Evolutionary conservation across 2,113 vertebrate species (phyloP).

Genomic region (Psittacula cyanocephala): DNA sequence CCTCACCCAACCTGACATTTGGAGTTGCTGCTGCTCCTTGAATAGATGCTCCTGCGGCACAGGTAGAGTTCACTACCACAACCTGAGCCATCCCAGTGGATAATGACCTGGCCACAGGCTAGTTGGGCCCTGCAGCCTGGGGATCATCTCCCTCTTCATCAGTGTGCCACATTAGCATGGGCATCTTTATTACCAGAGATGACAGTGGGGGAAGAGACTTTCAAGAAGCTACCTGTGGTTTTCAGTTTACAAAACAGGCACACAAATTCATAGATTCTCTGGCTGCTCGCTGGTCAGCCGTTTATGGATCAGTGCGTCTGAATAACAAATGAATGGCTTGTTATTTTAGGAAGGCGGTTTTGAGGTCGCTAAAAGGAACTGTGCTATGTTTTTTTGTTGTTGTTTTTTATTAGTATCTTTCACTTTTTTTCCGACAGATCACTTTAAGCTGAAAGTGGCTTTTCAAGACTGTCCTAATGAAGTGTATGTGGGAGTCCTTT

Average conservation of each 20-base stretch:
- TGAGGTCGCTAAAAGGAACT: slow-evolving; percentile 30
- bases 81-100: neutral
- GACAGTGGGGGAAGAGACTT: neutral
- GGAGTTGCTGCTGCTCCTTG: neutral
- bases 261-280: neutral
- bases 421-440: neutral
- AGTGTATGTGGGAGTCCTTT: neutral
- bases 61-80: rapidly evolving
- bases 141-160: neutral
- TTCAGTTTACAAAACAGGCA: neutral
- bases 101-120: neutral
- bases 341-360: slow-evolving; percentile 16
- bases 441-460: neutral
- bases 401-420: neutral
- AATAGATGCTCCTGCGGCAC: neutral
- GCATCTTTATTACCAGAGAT: neutral
- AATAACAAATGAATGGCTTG: neutral
- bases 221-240: neutral
- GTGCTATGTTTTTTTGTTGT: neutral
- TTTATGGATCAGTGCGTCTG: neutral
- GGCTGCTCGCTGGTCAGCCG: neutral
- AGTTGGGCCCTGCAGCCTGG: neutral
- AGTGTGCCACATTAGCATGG: neutral
- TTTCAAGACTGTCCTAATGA: neutral
- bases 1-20: neutral